Evolutionary conservation across 2,888 invertebrate species (phyloP), one percentile per base, ranked within the genome.

Genomic region (Melikaiella ostensackeni): DNA sequence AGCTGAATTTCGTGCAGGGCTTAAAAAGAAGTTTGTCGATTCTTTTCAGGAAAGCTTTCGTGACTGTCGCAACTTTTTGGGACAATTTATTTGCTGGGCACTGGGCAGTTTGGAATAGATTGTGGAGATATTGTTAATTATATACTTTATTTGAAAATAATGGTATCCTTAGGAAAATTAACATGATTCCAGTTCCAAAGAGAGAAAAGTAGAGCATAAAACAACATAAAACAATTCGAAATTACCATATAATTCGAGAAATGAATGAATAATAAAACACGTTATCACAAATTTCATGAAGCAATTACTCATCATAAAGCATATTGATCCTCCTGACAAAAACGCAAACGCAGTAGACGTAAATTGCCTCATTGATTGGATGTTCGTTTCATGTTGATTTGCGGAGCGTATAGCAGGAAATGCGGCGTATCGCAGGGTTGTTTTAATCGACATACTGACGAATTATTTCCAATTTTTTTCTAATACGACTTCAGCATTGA

Each of bases 331-430:
- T 64, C 38, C 19, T 42, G 38, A 64, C 64, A 64, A 64, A 64
- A 64, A 42, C 24, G 21, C 13, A 64, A 64, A 64, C 38, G 42
- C 16, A 38, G 42, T 35, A 35, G 35, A 9, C 8, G 35, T 64
- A 64, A 64, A 64, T 42, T 64, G 24, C 64, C 38, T 42, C 64
- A 64, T 64, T 42, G 42, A 64, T 64, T 64, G 64, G 64, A 64
- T 64, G 2, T 64, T 42, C 42, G 42, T 11, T 42, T 64, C 42
- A 64, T 24, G 64, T 38, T 27, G 24, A 64, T 64, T 64, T 21
- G 42, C 42, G 24, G 38, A 42, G 42, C 42, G 19, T 1, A 42
- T 13, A 64, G 42, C 64, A 42, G 64, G 42, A 64, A 64, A 64
- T 42, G 64, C 38, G 42, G 24, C 64, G 42, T 42, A 64, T 63